Conservation (phyloP, 2,113 vertebrate genomes). For the Planiliza haematocheilus region DNA sequence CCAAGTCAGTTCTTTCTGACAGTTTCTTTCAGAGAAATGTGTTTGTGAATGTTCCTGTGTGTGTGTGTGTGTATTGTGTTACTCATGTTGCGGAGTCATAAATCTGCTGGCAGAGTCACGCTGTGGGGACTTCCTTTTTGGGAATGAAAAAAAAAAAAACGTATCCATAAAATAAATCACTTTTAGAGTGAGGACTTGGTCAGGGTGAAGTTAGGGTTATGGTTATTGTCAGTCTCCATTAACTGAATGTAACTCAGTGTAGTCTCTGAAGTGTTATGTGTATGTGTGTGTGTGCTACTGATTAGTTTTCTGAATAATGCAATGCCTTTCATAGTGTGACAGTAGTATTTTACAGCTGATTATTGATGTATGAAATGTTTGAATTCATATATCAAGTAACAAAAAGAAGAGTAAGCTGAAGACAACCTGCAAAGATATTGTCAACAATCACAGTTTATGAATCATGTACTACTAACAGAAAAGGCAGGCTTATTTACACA, state of each 20-base stretch:
- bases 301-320: neutral
- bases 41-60: neutral
- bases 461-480: constrained; percentile 39
- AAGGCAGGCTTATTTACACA: constrained; percentile 70
- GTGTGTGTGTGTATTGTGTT: too few relatives aligned
- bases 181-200: neutral
- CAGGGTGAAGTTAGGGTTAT: neutral
- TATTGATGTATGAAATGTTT: constrained; percentile 2
- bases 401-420: constrained; percentile 12
- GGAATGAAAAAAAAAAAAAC: neutral
- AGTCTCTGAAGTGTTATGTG: neutral
- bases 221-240: neutral
- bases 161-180: neutral
- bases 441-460: constrained; percentile 73
- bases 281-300: too few relatives aligned
- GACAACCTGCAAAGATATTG: constrained; percentile 38
- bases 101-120: neutral
- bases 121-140: neutral
- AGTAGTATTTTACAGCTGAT: neutral
- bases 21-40: neutral
- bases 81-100: neutral
- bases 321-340: neutral
- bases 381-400: constrained; percentile 17
- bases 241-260: neutral
- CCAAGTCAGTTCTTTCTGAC: neutral